Evolutionary conservation across 2,113 vertebrate genomes (phyloP).

Genomic region (Collichthys lucidus): DNA sequence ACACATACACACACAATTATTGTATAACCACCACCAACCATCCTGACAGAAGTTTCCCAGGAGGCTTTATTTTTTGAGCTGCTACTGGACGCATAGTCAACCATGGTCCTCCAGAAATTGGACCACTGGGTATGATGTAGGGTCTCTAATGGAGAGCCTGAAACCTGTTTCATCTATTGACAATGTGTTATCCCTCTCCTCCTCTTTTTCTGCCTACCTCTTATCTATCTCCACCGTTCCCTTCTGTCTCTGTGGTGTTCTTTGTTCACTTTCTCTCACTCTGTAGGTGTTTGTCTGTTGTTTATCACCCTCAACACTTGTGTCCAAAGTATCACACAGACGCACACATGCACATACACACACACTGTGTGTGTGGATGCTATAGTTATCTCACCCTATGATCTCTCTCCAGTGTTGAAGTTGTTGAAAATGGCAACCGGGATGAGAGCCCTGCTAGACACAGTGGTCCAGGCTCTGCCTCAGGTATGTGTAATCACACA

Average conservation of each 20-base stretch:
- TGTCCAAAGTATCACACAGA: not conserved
- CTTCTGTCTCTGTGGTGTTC: not conserved
- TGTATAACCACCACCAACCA: not conserved
- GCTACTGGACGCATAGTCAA: slow-evolving; percentile 1
- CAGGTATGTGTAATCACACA: slow-evolving; percentile 83
- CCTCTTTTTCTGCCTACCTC: not conserved
- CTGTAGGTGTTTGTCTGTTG: not conserved
- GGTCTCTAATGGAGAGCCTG: slow-evolving; percentile 35
- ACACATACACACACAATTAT: not conserved
- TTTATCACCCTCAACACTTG: not conserved
- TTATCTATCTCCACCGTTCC: slow-evolving; percentile 5
- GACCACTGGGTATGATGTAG: slow-evolving; percentile 45
- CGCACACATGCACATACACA: not conserved
- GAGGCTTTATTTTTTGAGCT: slow-evolving; percentile 20
- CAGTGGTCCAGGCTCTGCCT: slow-evolving; percentile 95
- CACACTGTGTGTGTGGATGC: not conserved
- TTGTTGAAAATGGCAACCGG: slow-evolving; percentile 98
- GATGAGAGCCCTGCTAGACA: slow-evolving; percentile 96
- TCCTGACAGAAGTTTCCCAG: slow-evolving; percentile 17
- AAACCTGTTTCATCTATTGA: slow-evolving; percentile 25
- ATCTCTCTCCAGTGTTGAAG: slow-evolving; percentile 88
- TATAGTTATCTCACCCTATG: not conserved
- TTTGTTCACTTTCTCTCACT: slow-evolving; percentile 13
- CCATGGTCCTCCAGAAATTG: slow-evolving; percentile 53
- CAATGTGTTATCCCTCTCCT: slow-evolving; percentile 7